Base-by-base conservation (phyloP, 2,888 invertebrate genomes). In the Heliconius sara region DNA sequence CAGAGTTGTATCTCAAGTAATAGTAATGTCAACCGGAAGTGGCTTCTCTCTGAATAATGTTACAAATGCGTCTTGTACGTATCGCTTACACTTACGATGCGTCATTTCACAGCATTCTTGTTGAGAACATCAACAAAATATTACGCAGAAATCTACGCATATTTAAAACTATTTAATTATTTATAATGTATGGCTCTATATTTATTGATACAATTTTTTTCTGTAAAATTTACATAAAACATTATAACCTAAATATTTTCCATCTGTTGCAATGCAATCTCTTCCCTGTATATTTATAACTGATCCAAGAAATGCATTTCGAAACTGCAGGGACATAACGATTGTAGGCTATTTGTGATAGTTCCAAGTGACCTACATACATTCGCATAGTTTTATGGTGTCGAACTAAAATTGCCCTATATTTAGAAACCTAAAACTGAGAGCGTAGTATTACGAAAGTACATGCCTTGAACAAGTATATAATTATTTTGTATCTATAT, bases 361-460 rank as follows among this genome's bases (percentile, higher is more conserved):
- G 80, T 79, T 87, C 86, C 87, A 85, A 85, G 84, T 92, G 91
- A 89, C 94, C 93, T 84, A 93, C 84, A 90, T 91, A 91, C 91
- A 90, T 92, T 92, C 88, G 91, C 92, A 91, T 90, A 89, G 89
- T 89, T 88, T 87, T 85, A 86, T 87, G 84, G 84, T 83, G 84
- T 81, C 84, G 83, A 85, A 83, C 88, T 88, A 88, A 86, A 88
- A 89, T 90, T 91, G 92, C 86, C 91, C 92, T 93, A 94, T 91
- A 92, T 94, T 91, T 93, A 93, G 91, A 84, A 87, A 85, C 87
- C 85, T 86, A 85, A 86, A 78, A 73, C n/a, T 87, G 86, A 88
- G 88, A 87, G 86, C 85, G 39, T 73, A 34, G 22, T 60, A 60
- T 86, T 86, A 88, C 90, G 90, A 91, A 90, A 90, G 85, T 85